Conservation (phyloP, 2,797 vertebrate genomes). For the Microctenopoma stevenorrisi region DNA sequence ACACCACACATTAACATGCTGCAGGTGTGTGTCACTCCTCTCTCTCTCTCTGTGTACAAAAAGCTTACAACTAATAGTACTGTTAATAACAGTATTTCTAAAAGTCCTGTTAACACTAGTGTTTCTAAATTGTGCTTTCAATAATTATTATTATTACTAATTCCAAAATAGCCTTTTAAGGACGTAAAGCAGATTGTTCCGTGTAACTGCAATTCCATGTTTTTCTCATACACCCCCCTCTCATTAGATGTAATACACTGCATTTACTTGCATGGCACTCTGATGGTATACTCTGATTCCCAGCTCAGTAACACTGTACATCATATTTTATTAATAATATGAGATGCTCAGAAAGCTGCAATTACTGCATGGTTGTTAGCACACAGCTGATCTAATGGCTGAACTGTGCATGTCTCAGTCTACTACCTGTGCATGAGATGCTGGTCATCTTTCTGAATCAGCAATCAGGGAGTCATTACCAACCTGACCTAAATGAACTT, state of each 20-base stretch:
- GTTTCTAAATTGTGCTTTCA: too few relatives aligned
- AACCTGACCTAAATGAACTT: constrained; percentile 42
- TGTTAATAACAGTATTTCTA: too few relatives aligned
- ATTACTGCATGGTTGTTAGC: constrained; percentile 63
- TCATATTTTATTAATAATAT: constrained; percentile 83
- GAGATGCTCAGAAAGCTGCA: constrained; percentile 72
- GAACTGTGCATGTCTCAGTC: constrained; percentile 51
- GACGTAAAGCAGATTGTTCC: constrained; percentile 11
- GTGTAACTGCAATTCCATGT: neutral
- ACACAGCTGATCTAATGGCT: constrained; percentile 41
- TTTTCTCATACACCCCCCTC: too few relatives aligned
- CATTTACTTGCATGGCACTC: constrained; percentile 70
- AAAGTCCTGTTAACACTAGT: too few relatives aligned
- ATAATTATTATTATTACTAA: too few relatives aligned
- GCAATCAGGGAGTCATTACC: constrained; percentile 36
- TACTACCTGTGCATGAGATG: constrained; percentile 40
- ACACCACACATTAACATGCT: too few relatives aligned
- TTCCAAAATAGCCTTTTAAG: neutral
- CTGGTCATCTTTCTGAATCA: constrained; percentile 29
- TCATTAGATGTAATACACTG: constrained; percentile 64
- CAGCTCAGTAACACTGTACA: constrained; percentile 71
- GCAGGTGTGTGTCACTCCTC: too few relatives aligned
- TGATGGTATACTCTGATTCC: constrained; percentile 61
- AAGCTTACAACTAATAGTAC: too few relatives aligned
- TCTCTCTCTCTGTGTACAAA: too few relatives aligned